Evolutionary conservation across 2,797 vertebrate species (phyloP), one percentile per base, ranked within the genome.

Genomic region (Acestrorhynchus altus): DNA sequence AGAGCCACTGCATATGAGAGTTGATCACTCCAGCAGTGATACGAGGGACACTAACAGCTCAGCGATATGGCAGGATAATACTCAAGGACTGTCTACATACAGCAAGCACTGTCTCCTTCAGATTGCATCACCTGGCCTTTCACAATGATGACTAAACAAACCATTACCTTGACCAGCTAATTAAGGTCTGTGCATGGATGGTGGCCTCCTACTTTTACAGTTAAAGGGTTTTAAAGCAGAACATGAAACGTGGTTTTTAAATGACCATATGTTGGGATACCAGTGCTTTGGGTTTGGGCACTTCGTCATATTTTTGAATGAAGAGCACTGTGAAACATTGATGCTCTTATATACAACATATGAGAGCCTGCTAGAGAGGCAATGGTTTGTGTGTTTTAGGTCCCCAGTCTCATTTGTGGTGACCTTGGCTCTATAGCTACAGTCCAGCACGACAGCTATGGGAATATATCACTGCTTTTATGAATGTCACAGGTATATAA

Each of bases 391-490:
- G 28, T 56, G 46, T 72, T 72, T 76, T 54, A 75, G 65, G 71
- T 60, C 72, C 72, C 51, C 61, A 75, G 67, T 78, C 78, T 77
- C 71, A 80, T 71, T 78, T 81, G 35, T 71, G 74, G 57, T 72
- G 68, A 74, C 81, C 75, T 63, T 72, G 74, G 31, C 39, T n/a
- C n/a, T 26, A 59, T 54, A 54, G 67, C 74, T 51, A 28, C 65
- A 74, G 61, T 65, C 76, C 44, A 39, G 26, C 56, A 18, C 49
- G 69, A 71, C 57, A 72, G 68, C 49, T 61, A 35, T 31, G 26
- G 46, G 76, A 76, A 74, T 85, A 80, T 44, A 79, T 75, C 77
- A 75, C 35, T 24, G 24, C 49, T 28, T 75, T 80, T 83, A 80
- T 85, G 66, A 82, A 74, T 83, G 79, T 73, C 77, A 70, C 35